These are phyloP conservation scores for Dinothrombium tinctorium DNA, from an alignment of 1,140 invertebrate genomes.

Conservation along the genomic window DNA sequence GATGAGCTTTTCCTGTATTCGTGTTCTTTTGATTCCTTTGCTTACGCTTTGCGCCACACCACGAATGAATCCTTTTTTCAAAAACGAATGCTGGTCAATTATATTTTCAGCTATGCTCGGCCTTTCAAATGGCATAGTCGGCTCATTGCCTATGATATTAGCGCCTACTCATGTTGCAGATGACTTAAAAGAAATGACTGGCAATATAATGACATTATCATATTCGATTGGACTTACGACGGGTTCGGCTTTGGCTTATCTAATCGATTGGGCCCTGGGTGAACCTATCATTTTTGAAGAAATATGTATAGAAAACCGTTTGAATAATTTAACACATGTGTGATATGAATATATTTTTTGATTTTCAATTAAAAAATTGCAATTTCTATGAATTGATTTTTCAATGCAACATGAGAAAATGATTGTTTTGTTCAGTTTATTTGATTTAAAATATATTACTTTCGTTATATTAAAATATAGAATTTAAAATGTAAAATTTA, in stretches of 20 bases:
- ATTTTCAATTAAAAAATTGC: too few relatives aligned
- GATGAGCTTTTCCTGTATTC: conserved; percentile 36
- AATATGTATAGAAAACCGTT: too few relatives aligned
- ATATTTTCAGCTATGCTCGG: conserved; percentile 41
- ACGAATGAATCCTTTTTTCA: conserved; percentile 38
- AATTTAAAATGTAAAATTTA: too few relatives aligned
- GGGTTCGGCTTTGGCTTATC: conserved; percentile 54
- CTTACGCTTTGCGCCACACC: conserved; percentile 51
- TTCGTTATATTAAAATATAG: too few relatives aligned
- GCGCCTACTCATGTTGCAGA: conserved; percentile 54
- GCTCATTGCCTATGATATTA: conserved; percentile 70
- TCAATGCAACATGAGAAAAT: too few relatives aligned
- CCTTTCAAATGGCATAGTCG: conserved; percentile 58
- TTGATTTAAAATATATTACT: too few relatives aligned
- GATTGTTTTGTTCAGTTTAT: too few relatives aligned
- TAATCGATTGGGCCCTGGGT: conserved; percentile 47
- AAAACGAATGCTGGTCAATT: conserved; percentile 39
- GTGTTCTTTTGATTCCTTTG: conserved; percentile 50
- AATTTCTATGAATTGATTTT: too few relatives aligned
- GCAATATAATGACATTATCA: conserved; percentile 76
- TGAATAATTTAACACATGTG: too few relatives aligned
- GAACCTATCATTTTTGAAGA: too few relatives aligned
- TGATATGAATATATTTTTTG: too few relatives aligned
- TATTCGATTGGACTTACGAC: conserved; percentile 60
- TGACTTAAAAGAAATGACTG: conserved; percentile 45